Base-by-base conservation (phyloP, 2,113 vertebrate species). In the Cyrtonyx montezumae region DNA sequence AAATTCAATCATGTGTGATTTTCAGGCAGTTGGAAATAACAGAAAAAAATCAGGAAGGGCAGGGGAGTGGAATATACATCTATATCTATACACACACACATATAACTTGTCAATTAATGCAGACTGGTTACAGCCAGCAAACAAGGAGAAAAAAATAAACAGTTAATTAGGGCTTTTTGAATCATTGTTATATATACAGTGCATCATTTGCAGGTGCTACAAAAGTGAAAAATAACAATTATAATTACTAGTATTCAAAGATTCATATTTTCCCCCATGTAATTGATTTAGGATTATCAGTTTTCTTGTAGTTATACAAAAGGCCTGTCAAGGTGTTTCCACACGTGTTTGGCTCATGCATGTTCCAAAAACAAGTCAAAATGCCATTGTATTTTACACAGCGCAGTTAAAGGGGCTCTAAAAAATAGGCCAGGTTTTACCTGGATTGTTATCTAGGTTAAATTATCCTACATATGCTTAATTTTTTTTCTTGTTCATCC, bases 221-320 rank as follows among this genome's bases (percentile, higher is more conserved):
- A 98, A 98, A 98, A 98, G 98, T 99, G 98, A 99, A 99, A 99
- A 99, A 99, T 99, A 99, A 99, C 99, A 98, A 98, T 98, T 99
- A 99, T 99, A 99, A 99, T 99, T 99, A 99, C 98, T 98, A 98
- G 98, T 98, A 99, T 99, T 99, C 99, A 99, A 99, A 99, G 99
- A 99, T 98, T 99, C 98, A 97, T 98, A 98, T 98, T 98, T 98
- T 97, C 97, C 97, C 97, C 91, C 84, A 26, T 97, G 97, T 98
- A 98, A 98, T 98, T 98, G 98, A 98, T 98, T 98, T 98, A 98
- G 98, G 98, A 99, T 99, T 99, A 99, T 99, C 98, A 98, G 98
- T 98, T 98, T 99, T 98, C 98, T 99, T 98, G 98, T 99, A 98
- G 98, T 98, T 98, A 98, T 98, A 98, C 98, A 98, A 98, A 98